Base-by-base conservation (phyloP, 2,113 vertebrate genomes). In the Myxocyprinus asiaticus region DNA sequence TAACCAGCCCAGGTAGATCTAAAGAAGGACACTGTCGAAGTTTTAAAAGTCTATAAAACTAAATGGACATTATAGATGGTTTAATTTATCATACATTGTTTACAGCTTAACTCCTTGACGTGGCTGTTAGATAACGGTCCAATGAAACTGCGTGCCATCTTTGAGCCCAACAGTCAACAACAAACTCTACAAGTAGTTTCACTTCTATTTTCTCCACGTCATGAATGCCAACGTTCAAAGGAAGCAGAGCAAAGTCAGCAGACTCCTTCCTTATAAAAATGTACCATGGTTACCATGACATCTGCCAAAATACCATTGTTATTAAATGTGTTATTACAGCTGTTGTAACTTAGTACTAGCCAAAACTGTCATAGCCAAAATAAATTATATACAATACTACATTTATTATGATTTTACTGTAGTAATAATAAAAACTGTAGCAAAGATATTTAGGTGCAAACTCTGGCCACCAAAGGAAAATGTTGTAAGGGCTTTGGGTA, bases 101-200 rank as follows among this genome's bases (percentile, higher is more conserved):
- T 64, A 14, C 22, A 63, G 22, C 22, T 63, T 67, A 50, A 67
- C 47, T 55, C 5, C n/a, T 22, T 11, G 11, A 55, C 11, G 4
- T 55, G 9, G n/a, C 15, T 11, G 42, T 67, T 77, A 51, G 47
- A 47, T 67, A 77, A 76, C 75, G 44, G 74, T 48, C 7, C 43
- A 67, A 44, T 76, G 73, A 66, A 51, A 48, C 50, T 47, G 50
- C 47, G 22, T 64, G 73, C 17, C 47, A n/a, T 55, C 75, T 77
- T 45, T 7, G 43, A 53, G 53, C 51, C 14, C 17, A 4, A 14
- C n/a, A 45, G 3, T 33, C 22, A 33, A 33, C 22, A 66, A 14
- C 64, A 5, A 43, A 47, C 59, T 64, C 17, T 55, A 17, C 9
- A 15, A 44, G 4, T 12, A 0, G 10, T 58, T 14, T 47, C 55